Percentiles rank a stretch among this genome's conserved stretches.
Evolutionary conservation across 2,113 vertebrate species (phyloP).

Genomic region (Stomatorhinus ivindoensis): DNA sequence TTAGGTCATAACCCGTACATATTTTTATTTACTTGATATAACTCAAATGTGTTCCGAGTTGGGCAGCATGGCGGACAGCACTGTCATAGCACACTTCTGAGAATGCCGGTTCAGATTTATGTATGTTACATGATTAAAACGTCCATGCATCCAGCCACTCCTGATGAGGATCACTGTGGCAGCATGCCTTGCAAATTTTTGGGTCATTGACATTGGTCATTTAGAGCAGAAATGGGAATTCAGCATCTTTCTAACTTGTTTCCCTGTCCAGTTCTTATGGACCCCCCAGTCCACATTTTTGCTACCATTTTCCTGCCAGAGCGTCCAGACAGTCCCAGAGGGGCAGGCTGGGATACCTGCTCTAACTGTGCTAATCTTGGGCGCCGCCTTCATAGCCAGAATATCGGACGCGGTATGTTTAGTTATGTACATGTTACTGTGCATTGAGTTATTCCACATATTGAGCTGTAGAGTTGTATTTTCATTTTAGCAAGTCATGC

Average conservation of each 20-base stretch:
- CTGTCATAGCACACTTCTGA: not conserved
- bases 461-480: not conserved
- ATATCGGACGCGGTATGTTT: not conserved
- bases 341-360: not conserved
- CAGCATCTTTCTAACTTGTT: not conserved
- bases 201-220: not conserved
- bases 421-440: not conserved
- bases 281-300: not conserved
- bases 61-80: not conserved
- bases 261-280: not conserved
- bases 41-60: not conserved
- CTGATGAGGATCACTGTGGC: not conserved
- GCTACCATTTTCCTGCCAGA: not conserved
- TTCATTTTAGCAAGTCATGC: not conserved
- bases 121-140: not conserved
- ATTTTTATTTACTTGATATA: constrained; percentile 7
- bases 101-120: not conserved
- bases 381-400: not conserved
- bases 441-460: not conserved
- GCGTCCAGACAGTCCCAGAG: not conserved
- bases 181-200: not conserved
- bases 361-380: not conserved
- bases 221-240: not conserved
- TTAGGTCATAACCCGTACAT: not conserved
- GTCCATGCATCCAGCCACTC: not conserved